Base-by-base conservation (phyloP, 2,888 invertebrate species). In the Chrysodeixis includens region DNA sequence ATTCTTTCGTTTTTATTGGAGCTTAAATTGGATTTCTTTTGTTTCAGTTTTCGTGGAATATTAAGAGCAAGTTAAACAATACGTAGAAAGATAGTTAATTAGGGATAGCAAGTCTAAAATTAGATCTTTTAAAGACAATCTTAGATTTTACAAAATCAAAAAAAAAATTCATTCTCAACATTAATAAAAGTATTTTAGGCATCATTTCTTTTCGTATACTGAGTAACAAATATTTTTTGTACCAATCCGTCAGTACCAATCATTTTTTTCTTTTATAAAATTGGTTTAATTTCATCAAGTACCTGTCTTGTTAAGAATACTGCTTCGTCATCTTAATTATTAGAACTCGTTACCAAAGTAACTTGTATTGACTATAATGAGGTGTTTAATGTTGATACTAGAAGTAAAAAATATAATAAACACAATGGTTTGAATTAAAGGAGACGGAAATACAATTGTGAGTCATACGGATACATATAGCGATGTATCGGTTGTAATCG, bases 281-380 rank as follows among this genome's bases (percentile, higher is more conserved):
- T 46, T 46, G 18, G 18, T 18, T 46, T 46, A 16, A 46, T 46
- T 46, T 2, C 18, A 18, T 46, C 44, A 46, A 46, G 46, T 46
- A 46, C 44, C 44, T 16, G 9, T 9, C 7, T 46, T 16, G 8
- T 18, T 46, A 18, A 55, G 5, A 59, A 68, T 54, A 18, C 63
- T 46, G 72, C 72, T 53, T 3, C n/a, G 55, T 72, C 69, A 72
- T 60, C 54, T 62, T 68, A 57, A 49, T 49, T 49, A 49, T 49
- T 3, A 49, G 4, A 49, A 49, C 46, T 49, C 9, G 20, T 49
- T 49, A 49, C 18, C 18, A 49, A 18, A 49, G 20, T 49, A 20
- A 5, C n/a, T 7, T 40, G n/a, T 5, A 6, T n/a, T 6, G 69
- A 58, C 26, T 58, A 14, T 30, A 55, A 59, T 65, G 54, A 49